phyloP scores from a whole-genome alignment of 23 tunicate genomes.

The Trididemnum clinides region DNA sequence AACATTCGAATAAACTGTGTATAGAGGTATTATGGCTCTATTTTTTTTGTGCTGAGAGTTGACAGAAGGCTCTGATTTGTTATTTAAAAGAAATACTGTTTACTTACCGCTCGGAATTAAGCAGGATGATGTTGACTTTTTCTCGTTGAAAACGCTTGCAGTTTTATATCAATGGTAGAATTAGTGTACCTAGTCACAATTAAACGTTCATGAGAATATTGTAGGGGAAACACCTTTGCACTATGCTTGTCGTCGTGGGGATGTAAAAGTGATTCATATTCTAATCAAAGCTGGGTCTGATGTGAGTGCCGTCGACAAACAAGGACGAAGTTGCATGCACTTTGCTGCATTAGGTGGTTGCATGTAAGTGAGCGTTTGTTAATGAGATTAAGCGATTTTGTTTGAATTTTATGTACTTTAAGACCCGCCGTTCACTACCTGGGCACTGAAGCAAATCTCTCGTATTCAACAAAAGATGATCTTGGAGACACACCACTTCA shows the following conservation, averaged over 20 bases:
- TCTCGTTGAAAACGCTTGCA: too few species aligned
- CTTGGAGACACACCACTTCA: constrained; percentile 68
- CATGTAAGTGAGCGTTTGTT: constrained; percentile 24
- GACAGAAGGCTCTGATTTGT: too few species aligned
- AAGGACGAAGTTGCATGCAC: constrained; percentile 73
- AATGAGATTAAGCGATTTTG: not conserved
- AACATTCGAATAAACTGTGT: too few species aligned
- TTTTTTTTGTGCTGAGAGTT: too few species aligned
- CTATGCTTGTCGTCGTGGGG: constrained; percentile 92
- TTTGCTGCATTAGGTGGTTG: constrained; percentile 77
- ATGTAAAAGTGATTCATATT: constrained; percentile 51
- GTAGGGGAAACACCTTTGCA: constrained; percentile 82
- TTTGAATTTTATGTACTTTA: not conserved
- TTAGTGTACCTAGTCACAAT: too few species aligned
- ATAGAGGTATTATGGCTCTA: too few species aligned
- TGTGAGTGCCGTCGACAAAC: constrained; percentile 46
- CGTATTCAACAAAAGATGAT: constrained; percentile 20
- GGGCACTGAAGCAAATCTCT: constrained; percentile 45
- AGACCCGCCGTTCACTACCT: constrained; percentile 73
- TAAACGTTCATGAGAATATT: too few species aligned
- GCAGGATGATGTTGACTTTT: too few species aligned
- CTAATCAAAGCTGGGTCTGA: constrained; percentile 74
- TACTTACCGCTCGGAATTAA: too few species aligned
- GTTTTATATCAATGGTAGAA: too few species aligned
- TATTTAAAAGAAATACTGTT: too few species aligned